These are phyloP conservation scores for Rhea americana DNA, from an alignment of 2,113 vertebrate species.

Conservation along the genomic window DNA sequence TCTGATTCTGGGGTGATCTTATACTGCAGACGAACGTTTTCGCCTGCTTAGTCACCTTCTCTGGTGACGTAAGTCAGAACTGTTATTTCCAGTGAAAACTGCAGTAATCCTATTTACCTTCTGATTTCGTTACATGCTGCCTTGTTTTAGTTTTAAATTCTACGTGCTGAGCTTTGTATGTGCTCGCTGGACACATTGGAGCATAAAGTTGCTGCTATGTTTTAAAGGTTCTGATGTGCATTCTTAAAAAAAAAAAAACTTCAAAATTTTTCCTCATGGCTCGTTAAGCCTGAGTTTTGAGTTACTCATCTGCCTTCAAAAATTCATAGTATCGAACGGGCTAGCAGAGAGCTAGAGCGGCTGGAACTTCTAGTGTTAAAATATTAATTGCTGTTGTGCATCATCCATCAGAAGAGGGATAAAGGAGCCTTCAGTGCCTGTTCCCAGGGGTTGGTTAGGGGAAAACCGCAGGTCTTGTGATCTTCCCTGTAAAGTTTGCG, in stretches of 20 bases:
- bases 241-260: background rate
- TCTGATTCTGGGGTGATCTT: background rate
- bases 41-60: constrained; percentile 26
- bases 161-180: background rate
- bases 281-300: background rate
- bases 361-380: background rate
- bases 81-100: constrained; percentile 10
- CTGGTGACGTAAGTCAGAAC: background rate
- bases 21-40: background rate
- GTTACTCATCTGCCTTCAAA: background rate
- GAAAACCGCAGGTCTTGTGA: constrained; percentile 15
- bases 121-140: background rate
- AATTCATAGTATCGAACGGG: background rate
- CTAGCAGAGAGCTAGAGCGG: background rate
- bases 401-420: constrained; percentile 17
- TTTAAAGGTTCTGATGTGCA: background rate
- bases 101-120: constrained; percentile 3
- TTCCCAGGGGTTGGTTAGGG: background rate
- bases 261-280: background rate
- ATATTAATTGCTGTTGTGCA: constrained; percentile 25
- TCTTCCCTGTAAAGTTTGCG: background rate
- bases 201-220: background rate
- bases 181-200: background rate
- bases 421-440: background rate
- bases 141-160: background rate